These are phyloP conservation scores for Rhinogobius similis DNA, from an alignment of 2,113 vertebrate species.

Conservation along the genomic window DNA sequence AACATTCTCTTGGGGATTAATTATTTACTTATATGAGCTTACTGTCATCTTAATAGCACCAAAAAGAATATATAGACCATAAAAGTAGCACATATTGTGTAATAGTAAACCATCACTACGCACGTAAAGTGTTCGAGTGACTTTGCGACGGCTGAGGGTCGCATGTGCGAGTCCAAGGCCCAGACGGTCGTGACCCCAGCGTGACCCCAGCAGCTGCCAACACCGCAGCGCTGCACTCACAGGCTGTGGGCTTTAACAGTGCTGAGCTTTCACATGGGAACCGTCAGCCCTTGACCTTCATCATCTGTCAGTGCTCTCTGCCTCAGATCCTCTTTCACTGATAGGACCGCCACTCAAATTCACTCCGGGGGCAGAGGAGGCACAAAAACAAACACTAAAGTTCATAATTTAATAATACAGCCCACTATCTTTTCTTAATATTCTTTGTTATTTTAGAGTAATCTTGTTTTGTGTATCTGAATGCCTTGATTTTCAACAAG, in stretches of 20 bases:
- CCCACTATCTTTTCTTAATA: too few species aligned
- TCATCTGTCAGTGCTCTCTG: conserved; percentile 46
- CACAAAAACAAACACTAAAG: not conserved
- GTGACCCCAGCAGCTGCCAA: conserved; percentile 7
- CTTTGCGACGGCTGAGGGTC: not conserved
- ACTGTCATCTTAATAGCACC: too few species aligned
- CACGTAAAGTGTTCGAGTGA: not conserved
- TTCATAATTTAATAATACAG: not conserved
- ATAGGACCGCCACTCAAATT: conserved; percentile 10
- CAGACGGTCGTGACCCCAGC: not conserved
- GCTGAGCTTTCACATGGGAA: conserved; percentile 44
- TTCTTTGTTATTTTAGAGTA: too few species aligned
- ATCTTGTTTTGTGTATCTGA: too few species aligned
- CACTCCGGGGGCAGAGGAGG: not conserved
- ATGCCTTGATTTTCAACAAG: too few species aligned
- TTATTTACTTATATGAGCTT: too few species aligned
- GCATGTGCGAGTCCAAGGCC: not conserved
- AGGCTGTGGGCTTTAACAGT: not conserved
- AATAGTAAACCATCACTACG: not conserved
- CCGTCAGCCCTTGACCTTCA: conserved; percentile 53
- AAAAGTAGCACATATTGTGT: not conserved
- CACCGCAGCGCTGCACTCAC: conserved; percentile 2
- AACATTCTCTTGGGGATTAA: too few species aligned
- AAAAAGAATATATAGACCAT: too few species aligned
- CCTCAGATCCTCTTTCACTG: conserved; percentile 45